Percentiles rank a stretch among this genome's conserved stretches.
These are phyloP conservation scores for Anser brachyrhynchus DNA, from an alignment of 2,113 vertebrate genomes.

Conservation along the genomic window DNA sequence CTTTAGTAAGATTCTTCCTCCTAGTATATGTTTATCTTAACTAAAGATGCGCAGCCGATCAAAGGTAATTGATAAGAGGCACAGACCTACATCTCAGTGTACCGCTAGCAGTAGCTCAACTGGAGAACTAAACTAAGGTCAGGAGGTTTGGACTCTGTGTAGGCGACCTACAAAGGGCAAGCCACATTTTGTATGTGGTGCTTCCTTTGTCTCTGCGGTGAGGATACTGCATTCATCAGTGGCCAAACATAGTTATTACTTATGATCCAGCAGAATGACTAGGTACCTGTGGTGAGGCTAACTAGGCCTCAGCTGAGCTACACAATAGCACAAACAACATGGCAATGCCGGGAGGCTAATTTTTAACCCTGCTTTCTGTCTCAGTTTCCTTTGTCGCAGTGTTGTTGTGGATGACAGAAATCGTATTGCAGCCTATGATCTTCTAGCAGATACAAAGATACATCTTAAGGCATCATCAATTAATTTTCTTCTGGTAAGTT, in stretches of 20 bases:
- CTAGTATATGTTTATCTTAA: background rate
- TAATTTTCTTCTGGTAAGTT: slow-evolving; percentile 86
- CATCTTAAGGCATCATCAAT: slow-evolving; percentile 72
- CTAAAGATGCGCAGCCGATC: fast-evolving
- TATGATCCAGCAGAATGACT: background rate
- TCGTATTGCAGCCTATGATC: slow-evolving; percentile 77
- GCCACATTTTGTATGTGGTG: fast-evolving
- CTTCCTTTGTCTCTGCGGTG: fast-evolving
- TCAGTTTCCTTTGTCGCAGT: slow-evolving; percentile 89
- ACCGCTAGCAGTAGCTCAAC: background rate
- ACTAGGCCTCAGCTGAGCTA: background rate
- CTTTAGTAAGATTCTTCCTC: background rate
- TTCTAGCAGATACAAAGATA: slow-evolving; percentile 78
- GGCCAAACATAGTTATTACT: background rate
- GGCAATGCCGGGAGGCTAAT: background rate
- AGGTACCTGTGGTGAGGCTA: background rate
- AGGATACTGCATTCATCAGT: background rate
- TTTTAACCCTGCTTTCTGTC: background rate
- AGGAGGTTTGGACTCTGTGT: background rate
- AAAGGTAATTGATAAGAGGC: background rate
- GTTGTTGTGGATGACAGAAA: slow-evolving; percentile 79
- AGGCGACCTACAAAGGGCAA: background rate
- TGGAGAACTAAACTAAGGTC: background rate
- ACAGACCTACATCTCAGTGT: background rate
- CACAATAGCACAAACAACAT: background rate